Evolutionary conservation across 2,888 invertebrate genomes (phyloP).

Genomic region (Creontiades dilutus): DNA sequence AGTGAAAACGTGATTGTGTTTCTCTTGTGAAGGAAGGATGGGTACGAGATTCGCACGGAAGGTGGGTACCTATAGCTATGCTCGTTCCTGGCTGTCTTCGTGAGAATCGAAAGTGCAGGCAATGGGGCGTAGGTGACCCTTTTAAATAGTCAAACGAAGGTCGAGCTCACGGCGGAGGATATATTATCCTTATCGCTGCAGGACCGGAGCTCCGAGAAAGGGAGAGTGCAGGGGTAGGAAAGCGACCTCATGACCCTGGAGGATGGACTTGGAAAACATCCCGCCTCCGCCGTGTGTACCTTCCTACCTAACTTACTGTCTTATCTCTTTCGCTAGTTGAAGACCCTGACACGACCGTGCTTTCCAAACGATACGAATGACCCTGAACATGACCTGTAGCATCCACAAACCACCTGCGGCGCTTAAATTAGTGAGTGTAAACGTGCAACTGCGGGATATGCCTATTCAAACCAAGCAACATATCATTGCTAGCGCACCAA

Average conservation of each 20-base stretch:
- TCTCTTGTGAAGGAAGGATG: not conserved
- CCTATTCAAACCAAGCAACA: no score
- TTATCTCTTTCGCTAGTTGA: not conserved
- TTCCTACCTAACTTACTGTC: not conserved
- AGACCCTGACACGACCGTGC: not conserved
- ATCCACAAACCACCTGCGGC: not conserved
- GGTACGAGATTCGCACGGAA: not conserved
- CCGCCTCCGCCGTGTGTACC: not conserved
- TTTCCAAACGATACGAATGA: not conserved
- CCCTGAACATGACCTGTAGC: not conserved
- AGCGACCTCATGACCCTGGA: constrained; percentile 26
- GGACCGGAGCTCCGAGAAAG: not conserved
- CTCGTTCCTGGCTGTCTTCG: not conserved
- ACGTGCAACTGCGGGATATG: no score
- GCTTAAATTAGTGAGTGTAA: no score
- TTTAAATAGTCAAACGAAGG: constrained; percentile 39
- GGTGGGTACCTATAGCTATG: not conserved
- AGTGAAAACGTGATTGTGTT: no score
- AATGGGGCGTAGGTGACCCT: not conserved
- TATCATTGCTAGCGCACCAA: no score
- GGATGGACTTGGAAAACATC: not conserved
- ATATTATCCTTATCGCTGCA: not conserved
- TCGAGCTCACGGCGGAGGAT: constrained; percentile 11
- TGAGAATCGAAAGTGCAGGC: constrained; percentile 32
- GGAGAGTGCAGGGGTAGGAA: not conserved